These are phyloP conservation scores for Cladorhizidae sp. DNA, from an alignment of 37 sponge, comb jelly and placozoan genomes.

Conservation along the genomic window DNA sequence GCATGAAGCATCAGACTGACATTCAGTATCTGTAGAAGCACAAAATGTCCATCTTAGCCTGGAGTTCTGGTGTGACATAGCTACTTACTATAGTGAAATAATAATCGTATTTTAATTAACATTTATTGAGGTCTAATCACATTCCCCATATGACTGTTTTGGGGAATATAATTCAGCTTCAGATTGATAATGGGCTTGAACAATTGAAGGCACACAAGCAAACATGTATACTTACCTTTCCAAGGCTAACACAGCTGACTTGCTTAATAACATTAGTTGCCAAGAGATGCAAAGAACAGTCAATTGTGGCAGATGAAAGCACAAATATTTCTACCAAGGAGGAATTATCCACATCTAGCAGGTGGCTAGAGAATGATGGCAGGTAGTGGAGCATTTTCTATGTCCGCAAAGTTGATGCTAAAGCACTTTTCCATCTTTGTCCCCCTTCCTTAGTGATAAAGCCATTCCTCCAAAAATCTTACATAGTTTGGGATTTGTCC, in stretches of 20 bases:
- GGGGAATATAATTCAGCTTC: constrained; percentile 22
- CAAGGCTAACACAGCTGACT: constrained; percentile 13
- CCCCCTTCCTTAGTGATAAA: constrained; percentile 7
- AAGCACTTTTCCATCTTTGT: constrained; percentile 15
- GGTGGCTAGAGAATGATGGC: constrained; percentile 27
- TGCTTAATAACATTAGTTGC: constrained; percentile 40
- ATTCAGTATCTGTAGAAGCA: constrained; percentile 20
- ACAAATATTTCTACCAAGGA: constrained; percentile 46
- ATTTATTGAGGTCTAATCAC: constrained; percentile 23
- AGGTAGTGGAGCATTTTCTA: constrained; percentile 36
- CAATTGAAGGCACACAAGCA: constrained; percentile 20
- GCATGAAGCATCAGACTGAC: constrained; percentile 37
- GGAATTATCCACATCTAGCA: constrained; percentile 34
- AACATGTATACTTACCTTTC: constrained; percentile 24
- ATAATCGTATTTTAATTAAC: constrained; percentile 29
- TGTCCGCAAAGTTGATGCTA: constrained; percentile 17
- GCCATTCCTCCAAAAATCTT: constrained; percentile 22
- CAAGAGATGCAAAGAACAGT: constrained; percentile 25
- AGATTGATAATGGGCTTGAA: constrained; percentile 41
- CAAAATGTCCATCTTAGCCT: background rate
- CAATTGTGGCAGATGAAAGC: constrained; percentile 59
- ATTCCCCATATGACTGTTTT: constrained; percentile 36
- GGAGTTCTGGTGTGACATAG: background rate
- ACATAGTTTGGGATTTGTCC: constrained; percentile 44
- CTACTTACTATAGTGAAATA: background rate